Evolutionary conservation across 2,888 invertebrate species (phyloP), one percentile per base, ranked within the genome.

Genomic region (Ormyrus thymus): DNA sequence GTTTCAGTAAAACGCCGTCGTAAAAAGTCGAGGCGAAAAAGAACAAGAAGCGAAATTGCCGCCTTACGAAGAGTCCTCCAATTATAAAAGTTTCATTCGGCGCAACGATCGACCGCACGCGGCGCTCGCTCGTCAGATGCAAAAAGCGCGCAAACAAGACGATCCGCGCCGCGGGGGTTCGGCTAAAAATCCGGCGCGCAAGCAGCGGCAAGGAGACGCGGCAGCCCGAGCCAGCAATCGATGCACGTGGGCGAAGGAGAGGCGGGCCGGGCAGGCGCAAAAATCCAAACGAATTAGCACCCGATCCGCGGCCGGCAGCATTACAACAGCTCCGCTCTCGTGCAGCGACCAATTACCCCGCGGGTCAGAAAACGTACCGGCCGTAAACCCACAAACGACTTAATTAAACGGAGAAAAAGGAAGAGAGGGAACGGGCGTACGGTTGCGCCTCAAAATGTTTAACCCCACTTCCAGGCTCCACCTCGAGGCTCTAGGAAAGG

Each of bases 371-470:
- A 13, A 46, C 53, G 62, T 43, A 53, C 53, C 55, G 9, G 43
- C 56, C 48, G 15, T 55, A 55, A 78, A 72, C 48, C 72, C 58
- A 43, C 76, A n/a, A 71, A 72, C 66, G 72, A 72, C 66, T 72
- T 78, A 78, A 78, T 78, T 78, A 78, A 72, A 59, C 59, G 58
- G 45, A 64, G 76, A 65, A 56, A 69, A 56, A 69, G 51, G 68
- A 46, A 10, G 8, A 59, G 11, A 13, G 7, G 15, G n/a, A 13
- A 9, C 13, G 13, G 48, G 9, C 59, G 7, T 11, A 29, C 29
- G 29, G 29, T 29, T 29, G 29, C 4, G 29, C 29, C 29, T 29
- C 29, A 29, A 29, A 29, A 29, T 4, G 29, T 29, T 29, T 29
- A 29, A 29, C 29, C 29, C 29, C 29, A 29, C 29, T 29, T 29